Conservation (phyloP, 2,888 invertebrate species). For the Phaonia tiefii region DNA sequence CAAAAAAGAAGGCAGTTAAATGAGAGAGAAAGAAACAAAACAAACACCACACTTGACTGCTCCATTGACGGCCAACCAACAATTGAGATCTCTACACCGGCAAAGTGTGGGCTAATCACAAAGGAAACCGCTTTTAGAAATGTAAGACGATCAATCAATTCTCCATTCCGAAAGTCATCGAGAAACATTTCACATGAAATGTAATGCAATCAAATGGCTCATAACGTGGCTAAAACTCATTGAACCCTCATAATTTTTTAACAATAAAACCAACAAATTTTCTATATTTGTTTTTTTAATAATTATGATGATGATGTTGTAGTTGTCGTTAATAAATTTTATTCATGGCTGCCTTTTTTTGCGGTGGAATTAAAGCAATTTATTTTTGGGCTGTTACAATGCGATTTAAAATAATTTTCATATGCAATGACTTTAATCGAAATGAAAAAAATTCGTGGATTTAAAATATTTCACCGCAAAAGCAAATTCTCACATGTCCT, state of each 20-base stretch:
- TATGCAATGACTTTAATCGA: neutral
- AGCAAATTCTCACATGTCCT: too few species aligned
- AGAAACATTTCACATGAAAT: neutral
- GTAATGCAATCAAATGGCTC: too few species aligned
- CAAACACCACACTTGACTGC: conserved; percentile 23
- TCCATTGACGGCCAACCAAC: too few species aligned
- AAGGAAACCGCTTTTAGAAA: conserved; percentile 8
- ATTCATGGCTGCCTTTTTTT: too few species aligned
- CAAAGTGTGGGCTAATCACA: neutral
- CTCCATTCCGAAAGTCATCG: neutral
- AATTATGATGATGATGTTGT: neutral
- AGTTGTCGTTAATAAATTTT: neutral
- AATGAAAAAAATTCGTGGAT: too few species aligned
- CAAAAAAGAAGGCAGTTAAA: conserved; percentile 29
- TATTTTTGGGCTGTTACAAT: conserved; percentile 6
- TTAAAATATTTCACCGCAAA: too few species aligned
- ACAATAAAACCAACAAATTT: neutral
- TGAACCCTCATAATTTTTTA: neutral
- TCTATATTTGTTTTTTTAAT: neutral
- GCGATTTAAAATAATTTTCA: neutral
- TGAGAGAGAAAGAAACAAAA: conserved; percentile 10
- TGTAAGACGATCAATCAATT: conserved; percentile 7
- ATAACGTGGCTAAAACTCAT: too few species aligned
- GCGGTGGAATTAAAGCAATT: conserved; percentile 16
- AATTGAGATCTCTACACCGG: too few species aligned